Evolutionary conservation across 2,888 invertebrate species (phyloP), one percentile per base, ranked within the genome.

Genomic region (Patella caerulea): DNA sequence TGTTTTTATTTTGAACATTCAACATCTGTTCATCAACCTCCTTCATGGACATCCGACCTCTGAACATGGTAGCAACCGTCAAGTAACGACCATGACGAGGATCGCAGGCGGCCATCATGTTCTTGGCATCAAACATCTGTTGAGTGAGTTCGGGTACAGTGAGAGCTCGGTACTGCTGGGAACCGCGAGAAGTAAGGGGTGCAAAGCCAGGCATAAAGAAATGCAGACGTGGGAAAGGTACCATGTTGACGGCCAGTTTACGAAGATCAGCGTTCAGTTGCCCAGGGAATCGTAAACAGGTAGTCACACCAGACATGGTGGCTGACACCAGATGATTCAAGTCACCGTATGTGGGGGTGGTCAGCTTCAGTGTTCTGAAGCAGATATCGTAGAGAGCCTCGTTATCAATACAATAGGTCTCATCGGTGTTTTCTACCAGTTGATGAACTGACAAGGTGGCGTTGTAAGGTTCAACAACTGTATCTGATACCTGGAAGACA

Each of bases 11-110:
- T 14, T 65, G 65, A 65, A 65, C 65, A 24, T 65, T 65, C 65
- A 65, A 65, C 65, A 65, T 65, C 65, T 65, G 65, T 65, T 65
- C 65, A 65, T 65, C 65, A 65, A 65, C 65, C 14, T 65, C 65
- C 14, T 65, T 65, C 65, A 65, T 65, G 11, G 65, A 65, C 65
- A 65, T 65, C 12, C 65, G 65, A 65, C 65, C 65, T 65, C 65
- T 65, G 65, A 65, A 65, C 65, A 65, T 65, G 24, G 65, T 14
- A 19, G 65, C 65, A 12, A 65, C 65, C 24, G 65, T 65, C 24
- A 65, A 24, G 24, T 65, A 65, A 65, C 65, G 65, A 65, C 65
- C 65, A 65, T 65, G 65, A 14, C 65, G 65, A 65, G 65, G 65
- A 65, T 65, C 65, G 24, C 65, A 65, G 14, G 65, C 65, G 2